Conservation (phyloP, 2,113 vertebrate species). For the Tenrec ecaudatus region DNA sequence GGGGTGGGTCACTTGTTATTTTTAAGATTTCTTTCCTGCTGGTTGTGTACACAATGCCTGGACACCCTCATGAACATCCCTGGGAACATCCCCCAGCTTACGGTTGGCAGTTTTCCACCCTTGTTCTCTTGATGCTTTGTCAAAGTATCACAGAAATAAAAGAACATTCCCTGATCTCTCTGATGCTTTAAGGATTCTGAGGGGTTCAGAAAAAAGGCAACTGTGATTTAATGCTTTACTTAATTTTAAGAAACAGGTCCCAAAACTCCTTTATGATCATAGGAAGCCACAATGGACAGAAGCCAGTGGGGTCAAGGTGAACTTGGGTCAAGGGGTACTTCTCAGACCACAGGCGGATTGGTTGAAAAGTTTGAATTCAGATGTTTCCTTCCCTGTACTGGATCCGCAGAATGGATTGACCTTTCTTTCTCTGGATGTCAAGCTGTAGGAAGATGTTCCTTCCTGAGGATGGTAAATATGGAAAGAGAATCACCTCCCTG, state of each 20-base stretch:
- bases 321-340: neutral
- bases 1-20: neutral
- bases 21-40: neutral
- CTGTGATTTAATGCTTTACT: neutral
- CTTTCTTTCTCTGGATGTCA: neutral
- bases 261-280: neutral
- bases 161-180: neutral
- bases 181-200: neutral
- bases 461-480: neutral
- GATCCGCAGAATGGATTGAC: too few species aligned
- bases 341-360: neutral
- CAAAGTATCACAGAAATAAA: neutral
- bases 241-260: neutral
- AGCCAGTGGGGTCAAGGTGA: neutral
- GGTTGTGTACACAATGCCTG: neutral
- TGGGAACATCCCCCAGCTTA: rapidly evolving
- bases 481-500: neutral
- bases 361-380: neutral
- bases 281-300: neutral
- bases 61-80: neutral
- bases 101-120: neutral
- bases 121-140: neutral
- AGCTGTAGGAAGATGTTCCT: neutral
- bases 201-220: neutral
- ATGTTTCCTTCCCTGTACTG: neutral